A percentile compares a stretch with the other conserved stretches of the same genome.
These are phyloP conservation scores for Helleia helle DNA, from an alignment of 2,888 invertebrate genomes.

Conservation along the genomic window DNA sequence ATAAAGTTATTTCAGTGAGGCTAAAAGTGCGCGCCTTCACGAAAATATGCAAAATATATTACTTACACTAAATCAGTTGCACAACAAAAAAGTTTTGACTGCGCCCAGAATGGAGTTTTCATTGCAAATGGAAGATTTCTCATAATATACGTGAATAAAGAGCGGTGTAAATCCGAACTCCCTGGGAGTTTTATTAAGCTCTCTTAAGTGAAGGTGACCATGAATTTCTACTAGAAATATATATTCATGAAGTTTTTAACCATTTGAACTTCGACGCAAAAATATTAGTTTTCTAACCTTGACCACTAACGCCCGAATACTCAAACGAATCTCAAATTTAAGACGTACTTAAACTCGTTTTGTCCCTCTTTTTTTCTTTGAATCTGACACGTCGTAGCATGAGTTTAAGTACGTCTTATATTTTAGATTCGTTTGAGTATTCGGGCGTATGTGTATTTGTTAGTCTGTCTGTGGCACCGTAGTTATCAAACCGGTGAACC, in stretches of 20 bases:
- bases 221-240: neutral
- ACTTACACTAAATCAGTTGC: slow-evolving; percentile 33
- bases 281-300: neutral
- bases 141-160: slow-evolving; percentile 23
- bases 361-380: no score
- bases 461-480: no score
- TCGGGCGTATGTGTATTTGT: no score
- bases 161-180: slow-evolving; percentile 22
- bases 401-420: no score
- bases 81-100: slow-evolving; percentile 27
- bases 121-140: slow-evolving; percentile 24
- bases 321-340: no score
- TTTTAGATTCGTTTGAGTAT: no score
- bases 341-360: no score
- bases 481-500: no score
- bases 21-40: slow-evolving; percentile 32
- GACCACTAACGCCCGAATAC: no score
- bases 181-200: slow-evolving; percentile 16
- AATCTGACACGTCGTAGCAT: no score
- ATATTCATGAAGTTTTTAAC: no score
- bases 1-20: slow-evolving; percentile 43
- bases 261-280: no score
- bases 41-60: slow-evolving; percentile 35
- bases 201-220: slow-evolving; percentile 14
- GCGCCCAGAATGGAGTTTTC: slow-evolving; percentile 28